phyloP scores from a whole-genome alignment of 2,113 vertebrate species.

The Peromyscus maniculatus region DNA sequence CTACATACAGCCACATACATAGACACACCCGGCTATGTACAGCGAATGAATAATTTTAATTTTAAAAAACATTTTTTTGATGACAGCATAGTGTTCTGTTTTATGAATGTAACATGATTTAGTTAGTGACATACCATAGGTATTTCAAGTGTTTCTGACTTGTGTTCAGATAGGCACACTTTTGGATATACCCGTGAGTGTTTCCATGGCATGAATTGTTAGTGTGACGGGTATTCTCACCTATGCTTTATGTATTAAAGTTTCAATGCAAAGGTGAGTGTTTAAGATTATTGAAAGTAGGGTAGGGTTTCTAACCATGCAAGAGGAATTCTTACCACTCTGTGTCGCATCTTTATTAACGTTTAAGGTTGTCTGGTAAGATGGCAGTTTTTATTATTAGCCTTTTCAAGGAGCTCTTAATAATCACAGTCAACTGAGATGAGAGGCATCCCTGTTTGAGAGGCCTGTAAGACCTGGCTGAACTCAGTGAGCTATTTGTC shows the following conservation, averaged over 20 bases:
- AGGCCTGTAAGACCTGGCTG: neutral
- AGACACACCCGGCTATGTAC: neutral
- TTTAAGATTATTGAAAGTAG: slow-evolving; percentile 33
- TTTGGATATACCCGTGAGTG: neutral
- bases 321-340: slow-evolving; percentile 42
- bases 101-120: neutral
- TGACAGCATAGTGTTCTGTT: neutral
- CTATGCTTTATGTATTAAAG: neutral
- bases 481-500: neutral
- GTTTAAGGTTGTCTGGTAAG: slow-evolving; percentile 16
- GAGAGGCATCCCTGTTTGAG: neutral
- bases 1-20: neutral
- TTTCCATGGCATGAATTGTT: slow-evolving; percentile 31
- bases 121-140: neutral
- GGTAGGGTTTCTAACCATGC: neutral
- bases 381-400: neutral
- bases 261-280: slow-evolving; percentile 3
- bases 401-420: neutral
- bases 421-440: neutral
- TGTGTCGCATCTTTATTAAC: neutral
- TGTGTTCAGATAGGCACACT: neutral
- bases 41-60: neutral
- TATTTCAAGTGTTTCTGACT: neutral
- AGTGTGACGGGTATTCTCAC: slow-evolving; percentile 1
- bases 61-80: neutral